Base-by-base conservation (phyloP, 2,888 invertebrate species). In the Pedicia rivosa region DNA sequence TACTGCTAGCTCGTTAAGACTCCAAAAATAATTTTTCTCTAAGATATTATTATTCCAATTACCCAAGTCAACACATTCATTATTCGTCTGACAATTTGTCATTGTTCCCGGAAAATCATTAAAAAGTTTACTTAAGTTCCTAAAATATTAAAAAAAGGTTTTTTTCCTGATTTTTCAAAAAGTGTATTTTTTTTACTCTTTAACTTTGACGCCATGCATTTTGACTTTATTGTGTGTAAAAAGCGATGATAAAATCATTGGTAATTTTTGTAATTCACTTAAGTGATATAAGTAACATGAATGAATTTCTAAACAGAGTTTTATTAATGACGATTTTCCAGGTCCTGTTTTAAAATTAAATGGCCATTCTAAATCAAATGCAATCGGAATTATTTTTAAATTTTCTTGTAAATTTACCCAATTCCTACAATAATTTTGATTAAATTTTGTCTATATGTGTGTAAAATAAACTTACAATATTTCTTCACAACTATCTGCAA, bases 321-420 rank as follows among this genome's bases (percentile, higher is more conserved):
- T 75, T 33, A 72, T 70, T 3, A 75, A 59, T 1, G 74, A 66
- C 1, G 70, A 66, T 55, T 67, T 72, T 3, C 68, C 71, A 15
- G 68, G 57, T 4, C 72, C 72, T 2, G 67, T 68, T 55, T 67
- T 58, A 47, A 66, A 74, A 39, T 56, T 64, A 47, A 74, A 73
- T 5, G 73, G 72, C 75, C 75, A 76, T 51, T 76, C 75, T 53
- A 74, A 60, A 49, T 75, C 76, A 48, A 76, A 75, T 4, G 75
- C 73, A 42, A 75, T 53, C 4, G 70, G 65, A 25, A 71, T 54
- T 14, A 60, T 44, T 15, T 60, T 44, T 4, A 57, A 56, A 10
- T 43, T 36, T 37, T 38, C 4, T 48, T 57, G 51, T 17, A 47
- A 47, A 3, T 57, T 50, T 2, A 60, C 54, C 56, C 56, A 58